Percentiles rank a stretch among this genome's conserved stretches.
Evolutionary conservation across 1,140 invertebrate genomes (phyloP).

Genomic region (Akabosia matsudoensis): DNA sequence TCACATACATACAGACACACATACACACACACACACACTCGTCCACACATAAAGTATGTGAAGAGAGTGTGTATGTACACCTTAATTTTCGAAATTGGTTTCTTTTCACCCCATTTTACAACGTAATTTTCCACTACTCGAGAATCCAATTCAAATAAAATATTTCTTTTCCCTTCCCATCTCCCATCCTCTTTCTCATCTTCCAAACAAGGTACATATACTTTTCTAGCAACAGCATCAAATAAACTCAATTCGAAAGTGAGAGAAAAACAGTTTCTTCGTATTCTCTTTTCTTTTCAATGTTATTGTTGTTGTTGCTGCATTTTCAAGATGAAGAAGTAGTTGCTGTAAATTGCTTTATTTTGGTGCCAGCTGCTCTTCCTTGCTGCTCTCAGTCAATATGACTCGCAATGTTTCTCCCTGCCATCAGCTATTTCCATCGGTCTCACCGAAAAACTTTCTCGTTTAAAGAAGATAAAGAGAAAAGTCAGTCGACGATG

Average conservation of each 20-base stretch:
- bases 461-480: too few relatives aligned
- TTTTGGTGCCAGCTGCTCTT: constrained; percentile 2
- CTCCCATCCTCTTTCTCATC: background rate
- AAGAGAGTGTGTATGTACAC: background rate
- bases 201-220: too few relatives aligned
- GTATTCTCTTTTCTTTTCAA: too few relatives aligned
- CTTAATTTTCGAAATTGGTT: constrained; percentile 13
- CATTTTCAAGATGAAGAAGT: constrained; percentile 12
- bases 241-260: constrained; percentile 1
- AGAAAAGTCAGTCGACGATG: background rate
- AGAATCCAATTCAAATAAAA: constrained; percentile 21
- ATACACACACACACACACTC: too few relatives aligned
- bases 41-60: too few relatives aligned
- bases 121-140: constrained; percentile 5
- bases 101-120: constrained; percentile 8
- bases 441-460: background rate
- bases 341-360: constrained; percentile 14
- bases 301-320: background rate
- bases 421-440: background rate
- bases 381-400: background rate
- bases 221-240: constrained; percentile 15
- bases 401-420: background rate
- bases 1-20: too few relatives aligned
- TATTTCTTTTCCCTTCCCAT: background rate
- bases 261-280: too few relatives aligned